phyloP scores from a whole-genome alignment of 2,888 invertebrate species.

The Callyntrura sp. region DNA sequence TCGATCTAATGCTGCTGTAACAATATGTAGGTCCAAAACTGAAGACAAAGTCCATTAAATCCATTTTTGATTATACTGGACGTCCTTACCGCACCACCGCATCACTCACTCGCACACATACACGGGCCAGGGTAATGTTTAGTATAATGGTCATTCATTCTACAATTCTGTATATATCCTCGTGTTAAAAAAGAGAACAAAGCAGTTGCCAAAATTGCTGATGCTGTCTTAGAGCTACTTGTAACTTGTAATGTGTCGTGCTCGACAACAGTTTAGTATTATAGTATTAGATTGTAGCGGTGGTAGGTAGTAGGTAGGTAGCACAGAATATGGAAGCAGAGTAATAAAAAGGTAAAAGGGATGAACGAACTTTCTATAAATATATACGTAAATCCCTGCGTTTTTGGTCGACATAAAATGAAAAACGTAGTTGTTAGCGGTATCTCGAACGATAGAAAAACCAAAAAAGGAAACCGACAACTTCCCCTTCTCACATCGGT shows the following conservation, averaged over 20 bases:
- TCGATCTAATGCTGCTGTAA: conserved; percentile 4
- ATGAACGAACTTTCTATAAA: not conserved
- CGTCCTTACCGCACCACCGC: conserved; percentile 24
- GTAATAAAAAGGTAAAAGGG: not conserved
- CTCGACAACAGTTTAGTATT: conserved; percentile 36
- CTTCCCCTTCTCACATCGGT: no score
- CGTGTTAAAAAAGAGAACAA: not conserved
- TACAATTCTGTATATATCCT: no score
- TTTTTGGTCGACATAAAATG: no score
- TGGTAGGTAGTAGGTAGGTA: no score
- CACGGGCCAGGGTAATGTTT: not conserved
- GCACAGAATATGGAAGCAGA: not conserved
- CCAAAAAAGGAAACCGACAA: no score
- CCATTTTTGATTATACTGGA: conserved; percentile 53
- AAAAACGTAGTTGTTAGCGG: no score
- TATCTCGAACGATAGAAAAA: no score
- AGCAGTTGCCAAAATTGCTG: conserved; percentile 23
- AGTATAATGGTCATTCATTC: not conserved
- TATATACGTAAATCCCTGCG: no score
- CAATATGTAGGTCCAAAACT: not conserved
- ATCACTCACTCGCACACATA: no score
- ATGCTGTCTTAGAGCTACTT: no score
- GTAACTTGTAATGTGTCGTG: conserved; percentile 38
- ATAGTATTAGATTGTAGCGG: no score
- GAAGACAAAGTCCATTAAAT: not conserved